Base-by-base conservation (phyloP, 2,113 vertebrate species). In the Toxotes jaculatrix region DNA sequence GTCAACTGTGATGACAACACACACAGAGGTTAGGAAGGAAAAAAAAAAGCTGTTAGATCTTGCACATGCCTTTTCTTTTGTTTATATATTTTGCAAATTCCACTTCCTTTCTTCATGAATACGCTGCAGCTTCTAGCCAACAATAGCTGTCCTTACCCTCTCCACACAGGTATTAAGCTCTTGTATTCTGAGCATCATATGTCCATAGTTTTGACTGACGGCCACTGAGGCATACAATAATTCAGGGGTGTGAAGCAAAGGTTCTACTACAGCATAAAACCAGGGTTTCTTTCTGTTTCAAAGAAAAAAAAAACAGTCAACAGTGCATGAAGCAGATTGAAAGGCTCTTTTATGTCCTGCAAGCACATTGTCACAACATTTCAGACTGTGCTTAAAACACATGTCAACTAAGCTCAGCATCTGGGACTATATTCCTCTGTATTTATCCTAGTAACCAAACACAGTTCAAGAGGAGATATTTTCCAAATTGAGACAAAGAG, bases 401-500 rank as follows among this genome's bases (percentile, higher is more conserved):
- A 55, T n/a, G 53, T 90, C 84, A 82, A 47, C 55, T 55, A 12
- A 67, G 61, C 72, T 73, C 60, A 79, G 67, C 47, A 23, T 74
- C 49, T 60, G 63, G 62, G 70, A 83, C 43, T 5, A 63, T 13
- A 53, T 23, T 64, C 17, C 38, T 73, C 42, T 68, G 27, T 63
- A 56, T 71, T 51, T 21, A 32, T 78, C 77, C 71, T 61, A 14
- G 77, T 17, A 80, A 89, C 85, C 61, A 85, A 89, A 78, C 17
- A 74, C 62, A 82, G 55, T 82, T 86, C 47, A 77, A 63, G n/a
- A 66, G 27, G 31, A 77, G 66, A 64, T 69, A 4, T 69, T 78
- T 80, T 85, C 74, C 40, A 80, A 79, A 84, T 53, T 6, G 63
- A 84, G 62, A 87, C 84, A 89, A 91, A 87, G 82, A 77, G 75